Evolutionary conservation across 2,113 vertebrate species (phyloP).

Genomic region (Alouatta palliata): DNA sequence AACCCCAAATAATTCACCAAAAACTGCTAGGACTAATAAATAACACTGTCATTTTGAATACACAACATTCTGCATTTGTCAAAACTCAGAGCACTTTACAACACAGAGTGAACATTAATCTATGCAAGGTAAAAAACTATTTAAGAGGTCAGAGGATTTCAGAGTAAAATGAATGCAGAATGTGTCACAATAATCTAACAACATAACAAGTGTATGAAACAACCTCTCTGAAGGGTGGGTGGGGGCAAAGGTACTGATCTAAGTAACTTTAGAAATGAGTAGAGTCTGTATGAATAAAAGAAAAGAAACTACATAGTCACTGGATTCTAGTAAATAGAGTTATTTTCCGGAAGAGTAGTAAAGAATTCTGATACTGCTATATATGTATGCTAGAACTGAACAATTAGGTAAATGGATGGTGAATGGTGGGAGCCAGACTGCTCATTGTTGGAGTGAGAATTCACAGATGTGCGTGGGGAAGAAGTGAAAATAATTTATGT

Average conservation of each 20-base stretch:
- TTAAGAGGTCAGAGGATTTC: not conserved
- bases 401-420: not conserved
- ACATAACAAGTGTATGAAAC: not conserved
- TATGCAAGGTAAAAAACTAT: not conserved
- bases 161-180: not conserved
- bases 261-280: not conserved
- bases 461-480: not conserved
- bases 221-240: not conserved
- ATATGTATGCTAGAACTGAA: not conserved
- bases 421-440: not conserved
- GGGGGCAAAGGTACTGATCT: not conserved
- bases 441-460: not conserved
- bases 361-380: not conserved
- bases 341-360: not conserved
- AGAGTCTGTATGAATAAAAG: not conserved
- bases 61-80: not conserved
- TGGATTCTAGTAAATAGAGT: not conserved
- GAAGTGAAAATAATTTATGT: not conserved
- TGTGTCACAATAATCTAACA: not conserved
- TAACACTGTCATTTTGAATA: not conserved
- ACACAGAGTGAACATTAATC: not conserved
- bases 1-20: not conserved
- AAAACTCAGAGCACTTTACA: not conserved
- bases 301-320: not conserved
- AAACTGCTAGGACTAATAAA: not conserved